phyloP scores from a whole-genome alignment of 2,113 vertebrate genomes.

The Ptyas mucosa region DNA sequence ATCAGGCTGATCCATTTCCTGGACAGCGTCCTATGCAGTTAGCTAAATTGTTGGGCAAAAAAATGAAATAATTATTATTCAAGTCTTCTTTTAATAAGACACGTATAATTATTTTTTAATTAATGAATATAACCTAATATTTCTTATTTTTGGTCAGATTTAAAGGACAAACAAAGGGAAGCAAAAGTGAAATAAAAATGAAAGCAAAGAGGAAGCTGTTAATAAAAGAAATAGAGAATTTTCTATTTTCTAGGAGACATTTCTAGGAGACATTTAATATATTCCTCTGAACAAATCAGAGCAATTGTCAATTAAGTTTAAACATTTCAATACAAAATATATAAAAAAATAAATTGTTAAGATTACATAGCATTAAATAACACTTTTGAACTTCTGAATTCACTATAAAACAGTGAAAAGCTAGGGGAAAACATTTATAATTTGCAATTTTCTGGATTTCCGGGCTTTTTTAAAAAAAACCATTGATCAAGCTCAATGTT shows the following conservation, averaged over 20 bases:
- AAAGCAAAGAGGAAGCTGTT: neutral
- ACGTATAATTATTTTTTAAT: neutral
- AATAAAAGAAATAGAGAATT: neutral
- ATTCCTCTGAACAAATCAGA: neutral
- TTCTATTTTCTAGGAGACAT: too few relatives aligned
- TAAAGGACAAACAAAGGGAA: neutral
- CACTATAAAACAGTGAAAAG: neutral
- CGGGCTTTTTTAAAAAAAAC: neutral
- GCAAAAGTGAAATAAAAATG: neutral
- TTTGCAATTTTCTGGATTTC: neutral
- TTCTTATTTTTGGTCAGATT: neutral
- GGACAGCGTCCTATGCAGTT: neutral
- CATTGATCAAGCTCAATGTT: neutral
- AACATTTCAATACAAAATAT: neutral
- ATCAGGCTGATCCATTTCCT: neutral
- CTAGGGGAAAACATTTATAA: neutral
- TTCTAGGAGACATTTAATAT: neutral
- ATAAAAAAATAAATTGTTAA: neutral
- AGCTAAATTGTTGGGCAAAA: neutral
- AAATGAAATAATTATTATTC: neutral
- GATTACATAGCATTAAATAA: neutral
- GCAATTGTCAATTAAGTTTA: neutral
- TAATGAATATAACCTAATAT: neutral
- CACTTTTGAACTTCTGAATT: neutral
- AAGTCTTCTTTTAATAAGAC: neutral